Base-by-base conservation (phyloP, 2,888 invertebrate species). In the Mesopsocus fuscifrons region DNA sequence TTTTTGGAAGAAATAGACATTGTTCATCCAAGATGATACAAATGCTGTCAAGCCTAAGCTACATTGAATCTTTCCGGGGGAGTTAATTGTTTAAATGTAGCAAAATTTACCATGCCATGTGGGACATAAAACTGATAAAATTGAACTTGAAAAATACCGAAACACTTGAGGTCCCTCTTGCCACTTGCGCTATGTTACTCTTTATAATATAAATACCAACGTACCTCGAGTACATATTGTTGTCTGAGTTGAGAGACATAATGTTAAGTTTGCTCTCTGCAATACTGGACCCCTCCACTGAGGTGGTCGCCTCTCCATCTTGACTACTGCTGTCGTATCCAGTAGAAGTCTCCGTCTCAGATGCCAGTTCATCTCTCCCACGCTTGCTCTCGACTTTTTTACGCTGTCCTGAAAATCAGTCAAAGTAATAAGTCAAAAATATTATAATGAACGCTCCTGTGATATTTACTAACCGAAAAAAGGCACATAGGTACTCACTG, bases 181-280 rank as follows among this genome's bases (percentile, higher is more conserved):
- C n/a, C n/a, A n/a, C n/a, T n/a, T n/a, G n/a, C n/a, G n/a, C n/a
- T n/a, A n/a, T n/a, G n/a, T n/a, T n/a, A n/a, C n/a, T n/a, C n/a
- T n/a, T n/a, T n/a, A n/a, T n/a, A n/a, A n/a, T n/a, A n/a, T n/a
- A n/a, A n/a, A n/a, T n/a, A n/a, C n/a, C n/a, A n/a, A n/a, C 21
- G 15, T 38, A 38, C 38, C 38, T 38, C 6, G 38, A 38, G 21
- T 38, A 38, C 38, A 38, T 38, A 20, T 38, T 38, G 9, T 38
- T 20, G 8, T 9, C 38, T 15, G 38, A 38, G 20, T 5, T 38
- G 38, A 9, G 21, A 6, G 21, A 18, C 17, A 38, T 18, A 9
- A 16, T 15, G 16, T 9, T 20, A 3, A 21, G 8, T 11, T 17
- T n/a, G 21, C 13, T 21, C 5, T 18, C n/a, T 15, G 38, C 9